Conservation (phyloP, 2,888 invertebrate genomes). For the Tetranychus truncatus region DNA sequence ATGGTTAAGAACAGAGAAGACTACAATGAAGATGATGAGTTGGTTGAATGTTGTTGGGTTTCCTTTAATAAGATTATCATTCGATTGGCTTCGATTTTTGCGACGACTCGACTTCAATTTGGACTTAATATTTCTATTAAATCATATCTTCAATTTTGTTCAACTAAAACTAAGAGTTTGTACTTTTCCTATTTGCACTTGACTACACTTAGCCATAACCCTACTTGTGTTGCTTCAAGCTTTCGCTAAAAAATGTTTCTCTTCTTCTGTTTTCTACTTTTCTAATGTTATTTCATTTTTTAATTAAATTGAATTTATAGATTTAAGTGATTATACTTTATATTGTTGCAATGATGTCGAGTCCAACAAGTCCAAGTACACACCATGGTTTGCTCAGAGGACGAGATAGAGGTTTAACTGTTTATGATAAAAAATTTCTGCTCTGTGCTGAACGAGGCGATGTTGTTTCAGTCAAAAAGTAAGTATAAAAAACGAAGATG, state of each 20-base stretch:
- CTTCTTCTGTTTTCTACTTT: too few species aligned
- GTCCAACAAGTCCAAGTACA: background rate
- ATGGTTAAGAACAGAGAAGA: background rate
- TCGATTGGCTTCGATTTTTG: background rate
- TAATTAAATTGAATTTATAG: background rate
- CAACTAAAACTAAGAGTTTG: background rate
- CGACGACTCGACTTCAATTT: background rate
- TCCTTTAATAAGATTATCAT: background rate
- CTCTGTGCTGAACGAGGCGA: conserved; percentile 83
- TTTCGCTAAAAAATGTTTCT: too few species aligned
- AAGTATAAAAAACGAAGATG: conserved; percentile 27
- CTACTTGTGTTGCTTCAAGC: too few species aligned
- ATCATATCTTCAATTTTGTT: background rate
- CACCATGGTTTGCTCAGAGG: background rate
- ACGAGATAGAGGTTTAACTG: conserved; percentile 80
- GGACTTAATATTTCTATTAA: background rate
- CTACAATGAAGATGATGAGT: background rate
- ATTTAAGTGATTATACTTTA: background rate
- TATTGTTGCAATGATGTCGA: background rate
- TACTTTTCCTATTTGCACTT: background rate
- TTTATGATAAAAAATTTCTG: conserved; percentile 62
- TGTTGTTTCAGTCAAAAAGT: conserved; percentile 66
- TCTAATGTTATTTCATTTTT: background rate
- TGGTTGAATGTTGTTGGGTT: background rate
- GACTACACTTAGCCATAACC: too few species aligned